Evolutionary conservation across 2,113 vertebrate genomes (phyloP).

Genomic region (Oncorhynchus kisutch): DNA sequence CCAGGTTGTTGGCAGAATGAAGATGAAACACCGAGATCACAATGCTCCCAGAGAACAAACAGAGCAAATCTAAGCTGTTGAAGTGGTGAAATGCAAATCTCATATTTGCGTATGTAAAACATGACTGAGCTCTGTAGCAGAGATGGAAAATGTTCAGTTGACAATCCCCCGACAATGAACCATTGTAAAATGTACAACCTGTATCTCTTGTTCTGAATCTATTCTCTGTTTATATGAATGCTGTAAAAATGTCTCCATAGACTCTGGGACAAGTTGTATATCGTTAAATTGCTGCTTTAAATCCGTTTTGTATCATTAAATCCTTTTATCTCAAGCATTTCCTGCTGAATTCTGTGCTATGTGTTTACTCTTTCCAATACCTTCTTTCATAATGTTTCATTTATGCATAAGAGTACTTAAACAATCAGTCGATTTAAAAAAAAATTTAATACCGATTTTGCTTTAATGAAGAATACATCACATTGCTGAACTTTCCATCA

Average conservation of each 20-base stretch:
- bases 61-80: neutral
- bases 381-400: neutral
- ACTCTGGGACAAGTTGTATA: neutral
- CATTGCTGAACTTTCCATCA: neutral
- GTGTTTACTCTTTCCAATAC: neutral
- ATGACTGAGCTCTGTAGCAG: neutral
- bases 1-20: neutral
- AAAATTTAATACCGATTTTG: neutral
- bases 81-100: neutral
- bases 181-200: neutral
- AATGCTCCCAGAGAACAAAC: neutral
- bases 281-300: neutral
- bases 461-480: neutral
- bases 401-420: neutral
- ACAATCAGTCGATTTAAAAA: neutral
- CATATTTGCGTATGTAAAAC: neutral
- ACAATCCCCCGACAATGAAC: neutral
- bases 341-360: neutral
- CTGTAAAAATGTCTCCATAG: neutral
- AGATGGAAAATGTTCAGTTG: neutral
- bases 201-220: neutral
- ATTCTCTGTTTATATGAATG: too few relatives aligned
- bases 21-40: neutral
- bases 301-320: neutral
- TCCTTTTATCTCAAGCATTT: neutral